Evolutionary conservation across 2,888 invertebrate species (phyloP).

Genomic region (Imbricaverruca yamaguchii): DNA sequence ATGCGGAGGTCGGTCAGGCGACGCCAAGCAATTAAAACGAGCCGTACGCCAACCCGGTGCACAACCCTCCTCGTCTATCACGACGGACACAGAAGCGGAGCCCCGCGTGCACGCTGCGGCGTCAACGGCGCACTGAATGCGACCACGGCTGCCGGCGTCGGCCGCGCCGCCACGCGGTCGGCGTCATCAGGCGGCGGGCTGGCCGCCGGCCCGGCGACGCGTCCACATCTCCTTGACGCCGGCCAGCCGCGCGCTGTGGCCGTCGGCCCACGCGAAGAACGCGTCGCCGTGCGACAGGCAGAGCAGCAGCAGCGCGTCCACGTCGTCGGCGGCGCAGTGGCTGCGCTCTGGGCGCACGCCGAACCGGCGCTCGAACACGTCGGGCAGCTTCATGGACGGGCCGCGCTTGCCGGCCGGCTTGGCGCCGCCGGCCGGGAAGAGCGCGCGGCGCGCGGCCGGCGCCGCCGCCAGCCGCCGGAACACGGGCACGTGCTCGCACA

Average conservation of each 20-base stretch:
- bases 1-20: too few species aligned
- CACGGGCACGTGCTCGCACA: background rate
- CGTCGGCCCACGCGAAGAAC: background rate
- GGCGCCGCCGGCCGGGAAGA: background rate
- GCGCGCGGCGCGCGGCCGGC: background rate
- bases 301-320: background rate
- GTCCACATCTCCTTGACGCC: background rate
- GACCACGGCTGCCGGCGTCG: too few species aligned
- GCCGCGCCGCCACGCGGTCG: too few species aligned
- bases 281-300: background rate
- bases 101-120: too few species aligned
- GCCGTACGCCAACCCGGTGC: too few species aligned
- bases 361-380: background rate
- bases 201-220: background rate
- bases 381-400: background rate
- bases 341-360: background rate
- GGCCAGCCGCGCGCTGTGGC: background rate
- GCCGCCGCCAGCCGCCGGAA: background rate
- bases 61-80: too few species aligned
- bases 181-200: background rate
- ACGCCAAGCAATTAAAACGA: too few species aligned
- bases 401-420: background rate
- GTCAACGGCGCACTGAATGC: too few species aligned
- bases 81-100: too few species aligned
- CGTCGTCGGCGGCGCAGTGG: background rate